Percentiles rank a stretch among this genome's conserved stretches.
These are phyloP conservation scores for Stenodera caucasica DNA, from an alignment of 2,888 invertebrate genomes.

Conservation along the genomic window DNA sequence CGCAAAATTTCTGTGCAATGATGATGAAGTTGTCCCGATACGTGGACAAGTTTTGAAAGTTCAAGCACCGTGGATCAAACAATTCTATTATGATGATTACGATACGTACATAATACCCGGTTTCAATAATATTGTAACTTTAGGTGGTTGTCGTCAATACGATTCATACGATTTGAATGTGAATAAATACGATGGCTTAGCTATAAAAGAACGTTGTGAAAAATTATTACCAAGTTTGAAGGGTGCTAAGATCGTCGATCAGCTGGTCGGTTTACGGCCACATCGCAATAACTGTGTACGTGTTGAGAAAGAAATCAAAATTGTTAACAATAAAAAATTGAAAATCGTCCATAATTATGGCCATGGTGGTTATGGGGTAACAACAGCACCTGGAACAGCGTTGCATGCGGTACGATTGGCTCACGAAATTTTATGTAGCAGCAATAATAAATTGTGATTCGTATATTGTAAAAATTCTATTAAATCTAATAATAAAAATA, in stretches of 20 bases:
- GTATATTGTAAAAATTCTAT: constrained; percentile 21
- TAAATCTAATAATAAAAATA: constrained; percentile 25
- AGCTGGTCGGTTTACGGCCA: constrained; percentile 81
- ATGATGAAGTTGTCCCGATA: constrained; percentile 74
- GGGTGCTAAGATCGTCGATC: constrained; percentile 61
- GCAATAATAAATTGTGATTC: constrained; percentile 49
- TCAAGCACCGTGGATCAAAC: constrained; percentile 86
- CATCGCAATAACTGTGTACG: constrained; percentile 69
- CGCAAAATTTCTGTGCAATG: constrained; percentile 75
- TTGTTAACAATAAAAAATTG: constrained; percentile 54
- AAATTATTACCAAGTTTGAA: constrained; percentile 71
- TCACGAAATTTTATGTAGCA: constrained; percentile 57
- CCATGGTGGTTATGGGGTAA: constrained; percentile 92
- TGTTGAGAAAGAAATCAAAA: constrained; percentile 66
- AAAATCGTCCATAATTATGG: constrained; percentile 92
- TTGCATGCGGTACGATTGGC: constrained; percentile 73
- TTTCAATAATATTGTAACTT: constrained; percentile 66
- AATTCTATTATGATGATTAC: constrained; percentile 82
- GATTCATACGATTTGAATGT: constrained; percentile 71
- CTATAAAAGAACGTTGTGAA: constrained; percentile 78
- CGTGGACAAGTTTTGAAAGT: constrained; percentile 83
- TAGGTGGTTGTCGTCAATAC: constrained; percentile 85
- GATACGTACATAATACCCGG: constrained; percentile 87
- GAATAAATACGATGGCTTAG: constrained; percentile 71
- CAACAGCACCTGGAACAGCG: constrained; percentile 86